Percentiles rank a stretch among this genome's conserved stretches.
These are phyloP conservation scores for Lasius platythorax DNA, from an alignment of 2,888 invertebrate genomes.

Conservation along the genomic window DNA sequence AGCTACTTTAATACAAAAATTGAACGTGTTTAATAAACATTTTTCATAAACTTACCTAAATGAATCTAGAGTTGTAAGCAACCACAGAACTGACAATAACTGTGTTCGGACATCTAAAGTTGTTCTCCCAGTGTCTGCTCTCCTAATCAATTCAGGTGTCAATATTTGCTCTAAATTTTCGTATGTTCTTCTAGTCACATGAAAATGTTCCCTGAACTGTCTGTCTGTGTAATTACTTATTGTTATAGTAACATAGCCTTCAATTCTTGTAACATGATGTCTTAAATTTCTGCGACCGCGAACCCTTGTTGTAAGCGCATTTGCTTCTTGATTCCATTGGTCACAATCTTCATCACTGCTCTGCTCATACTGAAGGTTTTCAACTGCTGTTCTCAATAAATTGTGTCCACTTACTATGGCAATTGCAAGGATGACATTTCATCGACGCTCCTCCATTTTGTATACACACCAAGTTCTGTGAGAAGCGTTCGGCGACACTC, in stretches of 20 bases:
- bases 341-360: no score
- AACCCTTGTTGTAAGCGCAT: not conserved
- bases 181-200: not conserved
- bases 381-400: no score
- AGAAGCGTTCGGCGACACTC: no score
- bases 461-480: no score
- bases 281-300: not conserved
- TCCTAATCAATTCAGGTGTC: not conserved
- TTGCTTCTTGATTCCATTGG: not conserved
- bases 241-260: not conserved
- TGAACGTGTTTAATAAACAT: not conserved
- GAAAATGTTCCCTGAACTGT: slow-evolving; percentile 5
- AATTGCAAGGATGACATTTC: no score
- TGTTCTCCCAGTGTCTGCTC: not conserved
- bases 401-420: no score
- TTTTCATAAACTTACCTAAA: not conserved
- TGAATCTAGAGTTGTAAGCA: slow-evolving; percentile 17
- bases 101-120: not conserved
- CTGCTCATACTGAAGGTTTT: no score
- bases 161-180: slow-evolving; percentile 17
- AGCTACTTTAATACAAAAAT: not conserved
- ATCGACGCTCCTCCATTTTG: no score
- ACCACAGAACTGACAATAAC: not conserved
- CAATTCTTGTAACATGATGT: not conserved
- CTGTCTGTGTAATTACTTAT: not conserved